These are phyloP conservation scores for Drosophila asahinai DNA, from an alignment of 1,140 invertebrate genomes.

Conservation along the genomic window DNA sequence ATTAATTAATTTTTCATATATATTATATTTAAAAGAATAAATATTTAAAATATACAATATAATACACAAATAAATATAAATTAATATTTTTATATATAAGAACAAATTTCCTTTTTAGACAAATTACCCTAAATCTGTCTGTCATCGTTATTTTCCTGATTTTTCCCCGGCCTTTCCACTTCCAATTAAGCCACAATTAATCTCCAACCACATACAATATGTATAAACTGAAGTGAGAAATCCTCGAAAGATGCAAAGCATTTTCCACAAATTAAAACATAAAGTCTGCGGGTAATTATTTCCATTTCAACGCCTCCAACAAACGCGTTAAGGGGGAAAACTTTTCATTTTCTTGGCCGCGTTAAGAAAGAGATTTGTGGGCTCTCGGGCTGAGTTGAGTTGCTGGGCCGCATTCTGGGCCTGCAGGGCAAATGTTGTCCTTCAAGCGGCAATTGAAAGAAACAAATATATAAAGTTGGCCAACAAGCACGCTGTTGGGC, in stretches of 20 bases:
- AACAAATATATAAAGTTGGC: constrained; percentile 48
- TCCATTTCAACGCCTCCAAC: constrained; percentile 65
- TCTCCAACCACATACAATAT: background rate
- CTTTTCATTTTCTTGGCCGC: constrained; percentile 42
- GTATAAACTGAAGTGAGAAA: constrained; percentile 11
- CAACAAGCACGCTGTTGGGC: constrained; percentile 40
- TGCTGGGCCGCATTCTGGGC: constrained; percentile 39
- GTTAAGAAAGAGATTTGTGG: constrained; percentile 52
- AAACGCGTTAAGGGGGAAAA: constrained; percentile 38
- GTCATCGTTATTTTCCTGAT: background rate
- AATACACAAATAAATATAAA: background rate
- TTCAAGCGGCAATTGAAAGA: constrained; percentile 70
- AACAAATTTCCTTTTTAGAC: background rate
- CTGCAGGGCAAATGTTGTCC: constrained; percentile 52
- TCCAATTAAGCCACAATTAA: constrained; percentile 32
- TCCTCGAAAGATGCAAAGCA: constrained; percentile 4
- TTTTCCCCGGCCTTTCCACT: background rate
- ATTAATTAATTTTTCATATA: too few relatives aligned
- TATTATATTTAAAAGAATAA: background rate
- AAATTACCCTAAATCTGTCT: background rate
- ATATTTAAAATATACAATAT: background rate
- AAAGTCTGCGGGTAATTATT: constrained; percentile 79
- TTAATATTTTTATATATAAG: background rate
- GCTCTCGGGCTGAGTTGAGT: constrained; percentile 11
- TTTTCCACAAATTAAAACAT: constrained; percentile 49